Evolutionary conservation across 2,113 vertebrate genomes (phyloP), one percentile per base, ranked within the genome.

Genomic region (Nothocercus julius): DNA sequence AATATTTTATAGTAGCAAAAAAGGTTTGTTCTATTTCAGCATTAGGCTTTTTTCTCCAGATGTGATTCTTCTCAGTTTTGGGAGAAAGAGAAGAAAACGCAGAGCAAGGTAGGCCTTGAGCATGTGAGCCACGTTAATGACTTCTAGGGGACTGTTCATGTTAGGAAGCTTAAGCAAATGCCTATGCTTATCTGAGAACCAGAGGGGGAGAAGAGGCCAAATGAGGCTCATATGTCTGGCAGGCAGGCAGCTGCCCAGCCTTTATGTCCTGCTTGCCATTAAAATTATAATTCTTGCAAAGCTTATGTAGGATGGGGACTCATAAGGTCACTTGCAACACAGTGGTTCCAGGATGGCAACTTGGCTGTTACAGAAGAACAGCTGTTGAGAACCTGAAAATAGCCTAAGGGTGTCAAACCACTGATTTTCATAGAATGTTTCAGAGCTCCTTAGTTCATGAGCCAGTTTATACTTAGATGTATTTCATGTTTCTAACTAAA

Each of bases 281-380:
- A 63, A 34, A 13, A 42, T 7, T 21, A 36, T 40, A 21, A 82
- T 75, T 85, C 47, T 47, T 36, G 16, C 62, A 36, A 4, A 64
- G 15, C 51, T 44, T 1, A 0, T 34, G 28, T 77, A 30, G 59
- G 8, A 22, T 64, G 32, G 44, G 32, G 1, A 5, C 73, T 87
- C 0, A 1, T 18, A 63, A 64, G 34, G 11, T 44, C 1, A 0
- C 34, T 84, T 74, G 36, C 22, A 21, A 9, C 32, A 0, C 2
- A 17, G 22, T 19, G 27, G 22, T 67, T 87, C 40, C 20, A 18
- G 45, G 34, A 22, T 67, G 45, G 51, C 30, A 70, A 4, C n/a
- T 84, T 19, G 58, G 28, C 49, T 73, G 85, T 68, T 89, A 9
- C 0, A 0, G 54, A 30, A 32, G 54, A 91, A 9, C 76, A 94